A percentile compares a stretch with the other conserved stretches of the same genome.
Evolutionary conservation across 2,797 vertebrate species (phyloP).

Genomic region (Salarias fasciatus): DNA sequence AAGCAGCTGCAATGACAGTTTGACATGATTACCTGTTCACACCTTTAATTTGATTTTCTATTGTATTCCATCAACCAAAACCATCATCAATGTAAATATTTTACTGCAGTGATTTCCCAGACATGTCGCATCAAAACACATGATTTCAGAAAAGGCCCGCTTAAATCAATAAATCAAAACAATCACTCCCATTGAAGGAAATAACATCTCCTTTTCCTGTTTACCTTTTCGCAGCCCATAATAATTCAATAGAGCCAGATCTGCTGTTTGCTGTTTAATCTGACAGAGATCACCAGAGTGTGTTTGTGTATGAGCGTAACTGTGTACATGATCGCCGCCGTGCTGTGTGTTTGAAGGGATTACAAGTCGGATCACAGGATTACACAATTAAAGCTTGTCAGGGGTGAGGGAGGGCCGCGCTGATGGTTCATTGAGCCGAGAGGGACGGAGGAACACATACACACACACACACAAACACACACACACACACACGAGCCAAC

Average conservation of each 20-base stretch:
- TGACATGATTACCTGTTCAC: no score
- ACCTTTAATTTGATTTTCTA: no score
- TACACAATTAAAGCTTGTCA: slow-evolving; percentile 75
- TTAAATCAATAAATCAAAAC: no score
- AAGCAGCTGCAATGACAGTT: no score
- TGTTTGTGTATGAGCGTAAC: slow-evolving; percentile 14
- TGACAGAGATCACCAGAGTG: slow-evolving; percentile 41
- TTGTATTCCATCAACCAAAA: no score
- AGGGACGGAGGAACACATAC: slow-evolving; percentile 12
- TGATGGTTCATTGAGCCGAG: slow-evolving; percentile 12
- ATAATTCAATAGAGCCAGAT: slow-evolving; percentile 45
- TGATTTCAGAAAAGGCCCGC: no score
- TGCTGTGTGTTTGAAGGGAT: slow-evolving; percentile 70
- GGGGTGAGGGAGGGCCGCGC: slow-evolving; percentile 3
- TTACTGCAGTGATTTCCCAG: no score
- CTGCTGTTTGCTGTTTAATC: slow-evolving; percentile 58
- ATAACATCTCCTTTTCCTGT: neutral
- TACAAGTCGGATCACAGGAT: slow-evolving; percentile 74
- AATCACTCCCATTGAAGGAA: no score
- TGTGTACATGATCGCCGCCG: slow-evolving; percentile 7
- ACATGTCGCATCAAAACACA: no score
- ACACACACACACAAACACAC: slow-evolving; percentile 13
- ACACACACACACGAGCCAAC: slow-evolving; percentile 4
- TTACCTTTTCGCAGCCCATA: slow-evolving; percentile 7
- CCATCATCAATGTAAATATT: no score